Evolutionary conservation across 2,888 invertebrate species (phyloP).

Genomic region (Pristionchus fissidentatus): DNA sequence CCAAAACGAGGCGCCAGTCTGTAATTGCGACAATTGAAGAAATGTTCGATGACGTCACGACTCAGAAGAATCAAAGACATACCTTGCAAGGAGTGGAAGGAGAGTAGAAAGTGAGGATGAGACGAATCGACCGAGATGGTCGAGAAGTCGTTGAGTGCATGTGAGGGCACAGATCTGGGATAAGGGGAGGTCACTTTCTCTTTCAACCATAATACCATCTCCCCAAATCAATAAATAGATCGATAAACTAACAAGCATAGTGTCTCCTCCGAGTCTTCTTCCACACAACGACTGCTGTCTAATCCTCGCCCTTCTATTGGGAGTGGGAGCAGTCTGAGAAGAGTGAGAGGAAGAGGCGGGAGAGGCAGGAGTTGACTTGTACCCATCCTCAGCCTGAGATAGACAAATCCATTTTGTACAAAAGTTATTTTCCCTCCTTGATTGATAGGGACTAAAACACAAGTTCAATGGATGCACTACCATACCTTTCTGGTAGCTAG

Average conservation of each 20-base stretch:
- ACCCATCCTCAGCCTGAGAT: not conserved
- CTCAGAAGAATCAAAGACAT: not conserved
- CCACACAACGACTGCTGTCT: constrained; percentile 64
- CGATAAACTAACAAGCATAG: constrained; percentile 56
- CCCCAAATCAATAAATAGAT: not conserved
- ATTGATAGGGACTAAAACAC: not conserved
- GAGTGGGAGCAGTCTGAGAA: constrained; percentile 4
- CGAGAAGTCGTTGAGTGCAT: constrained; percentile 67
- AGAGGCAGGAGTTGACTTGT: constrained; percentile 21
- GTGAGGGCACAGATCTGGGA: constrained; percentile 70
- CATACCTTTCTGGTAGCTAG: constrained; percentile 46
- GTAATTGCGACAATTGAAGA: not conserved
- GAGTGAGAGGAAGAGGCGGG: constrained; percentile 30
- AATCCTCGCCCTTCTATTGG: constrained; percentile 56
- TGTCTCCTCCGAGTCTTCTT: constrained; percentile 58
- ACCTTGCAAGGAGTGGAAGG: constrained; percentile 38
- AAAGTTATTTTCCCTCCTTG: not conserved
- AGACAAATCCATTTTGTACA: not conserved
- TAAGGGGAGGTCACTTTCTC: not conserved
- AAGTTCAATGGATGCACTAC: not conserved
- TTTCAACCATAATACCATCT: not conserved
- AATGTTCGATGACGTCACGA: too few relatives aligned
- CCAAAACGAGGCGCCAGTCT: constrained; percentile 48
- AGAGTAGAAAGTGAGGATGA: constrained; percentile 51
- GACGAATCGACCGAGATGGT: constrained; percentile 64